Evolutionary conservation across 2,888 invertebrate genomes (phyloP).

Genomic region (Trachelus tabidus): DNA sequence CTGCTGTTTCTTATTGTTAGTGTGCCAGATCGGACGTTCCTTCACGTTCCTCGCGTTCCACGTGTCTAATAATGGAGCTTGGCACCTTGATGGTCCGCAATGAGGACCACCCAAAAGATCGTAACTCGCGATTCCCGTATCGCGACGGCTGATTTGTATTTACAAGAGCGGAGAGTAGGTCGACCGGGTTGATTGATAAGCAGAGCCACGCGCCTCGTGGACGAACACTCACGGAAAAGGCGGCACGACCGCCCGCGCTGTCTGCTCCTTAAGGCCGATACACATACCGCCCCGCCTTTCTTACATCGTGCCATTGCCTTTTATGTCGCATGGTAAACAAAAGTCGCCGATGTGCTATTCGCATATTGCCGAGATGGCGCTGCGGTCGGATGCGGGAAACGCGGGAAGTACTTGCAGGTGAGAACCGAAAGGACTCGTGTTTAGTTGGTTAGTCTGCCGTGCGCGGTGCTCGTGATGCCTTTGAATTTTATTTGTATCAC

Average conservation of each 20-base stretch:
- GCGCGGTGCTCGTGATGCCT: no score
- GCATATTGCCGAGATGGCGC: no score
- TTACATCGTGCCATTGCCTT: neutral
- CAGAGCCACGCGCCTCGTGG: constrained; percentile 54
- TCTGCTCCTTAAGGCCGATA: no score
- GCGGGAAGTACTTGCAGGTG: no score
- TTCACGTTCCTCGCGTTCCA: constrained; percentile 40
- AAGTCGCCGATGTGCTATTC: neutral
- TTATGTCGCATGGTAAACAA: constrained; percentile 21
- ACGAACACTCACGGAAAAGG: constrained; percentile 43
- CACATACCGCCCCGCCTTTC: neutral
- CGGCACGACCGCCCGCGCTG: constrained; percentile 32
- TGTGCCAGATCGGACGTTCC: constrained; percentile 30
- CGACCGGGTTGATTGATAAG: constrained; percentile 59
- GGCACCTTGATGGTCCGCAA: constrained; percentile 44
- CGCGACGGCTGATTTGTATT: constrained; percentile 45
- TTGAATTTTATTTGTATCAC: no score
- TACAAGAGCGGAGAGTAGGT: constrained; percentile 27
- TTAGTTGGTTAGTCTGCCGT: no score
- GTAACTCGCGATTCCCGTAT: constrained; percentile 26
- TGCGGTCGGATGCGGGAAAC: no score
- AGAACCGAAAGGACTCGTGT: no score
- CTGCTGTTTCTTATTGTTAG: constrained; percentile 10
- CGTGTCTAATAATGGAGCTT: constrained; percentile 57
- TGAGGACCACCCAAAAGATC: constrained; percentile 51